Conservation (phyloP, 2,888 invertebrate genomes). For the Nebria salina region DNA sequence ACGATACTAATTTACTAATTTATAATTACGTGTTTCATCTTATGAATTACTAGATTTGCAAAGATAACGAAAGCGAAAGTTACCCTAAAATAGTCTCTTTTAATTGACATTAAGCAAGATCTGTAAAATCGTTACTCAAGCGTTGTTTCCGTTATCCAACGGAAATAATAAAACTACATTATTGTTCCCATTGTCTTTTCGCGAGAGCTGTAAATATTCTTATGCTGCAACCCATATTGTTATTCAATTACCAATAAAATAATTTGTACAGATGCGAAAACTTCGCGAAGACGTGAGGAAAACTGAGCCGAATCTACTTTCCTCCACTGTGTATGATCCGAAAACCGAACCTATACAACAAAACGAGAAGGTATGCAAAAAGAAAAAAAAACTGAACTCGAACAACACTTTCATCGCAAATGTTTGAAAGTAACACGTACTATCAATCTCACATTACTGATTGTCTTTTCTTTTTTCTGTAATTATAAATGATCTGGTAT, state of each 20-base stretch:
- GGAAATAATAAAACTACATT: not conserved
- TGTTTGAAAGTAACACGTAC: not conserved
- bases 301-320: slow-evolving; percentile 46
- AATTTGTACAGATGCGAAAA: slow-evolving; percentile 63
- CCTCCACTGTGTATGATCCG: slow-evolving; percentile 31
- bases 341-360: slow-evolving; percentile 34
- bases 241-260: not conserved
- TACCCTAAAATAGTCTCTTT: not conserved
- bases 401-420: not conserved
- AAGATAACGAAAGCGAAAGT: not conserved
- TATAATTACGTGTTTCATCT: no score
- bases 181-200: not conserved
- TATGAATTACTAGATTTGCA: not conserved
- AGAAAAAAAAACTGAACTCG: not conserved
- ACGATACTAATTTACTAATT: no score
- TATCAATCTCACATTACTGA: not conserved
- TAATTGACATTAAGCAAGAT: not conserved
- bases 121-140: not conserved
- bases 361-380: slow-evolving; percentile 34
- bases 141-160: not conserved
- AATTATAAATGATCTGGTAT: not conserved
- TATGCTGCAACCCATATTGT: not conserved
- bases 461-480: not conserved
- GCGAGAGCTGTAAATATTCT: not conserved
- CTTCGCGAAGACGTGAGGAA: slow-evolving; percentile 66